Evolutionary conservation across 2,113 vertebrate genomes (phyloP).

Genomic region (Malurus alboscapulatus): DNA sequence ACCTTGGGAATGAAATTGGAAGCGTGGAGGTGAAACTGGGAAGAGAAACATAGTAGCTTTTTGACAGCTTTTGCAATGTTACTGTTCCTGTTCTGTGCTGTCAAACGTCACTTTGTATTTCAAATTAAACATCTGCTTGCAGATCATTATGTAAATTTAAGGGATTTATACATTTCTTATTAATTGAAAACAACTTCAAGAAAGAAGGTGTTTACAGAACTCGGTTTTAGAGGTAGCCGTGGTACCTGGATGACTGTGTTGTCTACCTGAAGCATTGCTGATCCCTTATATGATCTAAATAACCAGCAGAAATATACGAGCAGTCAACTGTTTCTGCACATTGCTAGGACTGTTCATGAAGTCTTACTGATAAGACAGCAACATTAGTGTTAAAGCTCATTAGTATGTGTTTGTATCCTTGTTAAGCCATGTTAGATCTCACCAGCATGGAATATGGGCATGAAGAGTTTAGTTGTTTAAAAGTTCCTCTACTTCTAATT

Average conservation of each 20-base stretch:
- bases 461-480: not conserved
- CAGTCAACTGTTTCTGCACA: not conserved
- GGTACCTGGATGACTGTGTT: not conserved
- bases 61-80: not conserved
- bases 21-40: not conserved
- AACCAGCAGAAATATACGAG: not conserved
- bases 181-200: not conserved
- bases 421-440: not conserved
- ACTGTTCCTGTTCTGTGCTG: not conserved
- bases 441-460: not conserved
- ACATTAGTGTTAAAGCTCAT: not conserved
- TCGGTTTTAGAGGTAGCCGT: not conserved
- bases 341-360: not conserved
- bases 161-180: not conserved
- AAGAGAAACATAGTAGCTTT: not conserved
- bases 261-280: not conserved
- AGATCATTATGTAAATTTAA: not conserved
- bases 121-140: not conserved
- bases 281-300: not conserved
- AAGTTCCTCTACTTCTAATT: not conserved
- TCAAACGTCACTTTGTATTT: not conserved
- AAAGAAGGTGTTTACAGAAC: not conserved
- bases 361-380: not conserved
- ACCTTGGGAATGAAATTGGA: not conserved
- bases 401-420: not conserved